Conservation (phyloP, 2,797 vertebrate species). For the Sciurus carolinensis region DNA sequence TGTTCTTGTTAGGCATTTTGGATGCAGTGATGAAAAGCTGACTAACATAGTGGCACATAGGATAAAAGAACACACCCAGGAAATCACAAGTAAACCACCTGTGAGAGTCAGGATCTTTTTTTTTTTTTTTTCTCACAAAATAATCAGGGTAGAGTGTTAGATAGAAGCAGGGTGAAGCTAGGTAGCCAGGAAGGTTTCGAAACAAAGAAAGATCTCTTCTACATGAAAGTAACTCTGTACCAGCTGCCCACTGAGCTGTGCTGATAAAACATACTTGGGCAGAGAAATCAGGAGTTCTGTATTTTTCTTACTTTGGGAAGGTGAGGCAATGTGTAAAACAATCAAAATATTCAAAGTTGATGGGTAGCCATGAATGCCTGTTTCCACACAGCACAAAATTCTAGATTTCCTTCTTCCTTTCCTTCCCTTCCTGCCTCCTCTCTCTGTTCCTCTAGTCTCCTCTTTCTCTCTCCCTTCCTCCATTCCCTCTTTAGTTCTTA, state of each 20-base stretch:
- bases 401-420: neutral
- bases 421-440: fast-evolving
- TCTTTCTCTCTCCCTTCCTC: too few relatives aligned
- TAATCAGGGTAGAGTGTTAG: neutral
- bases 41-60: neutral
- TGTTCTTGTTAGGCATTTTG: too few relatives aligned
- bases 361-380: neutral
- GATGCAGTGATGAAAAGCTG: too few relatives aligned
- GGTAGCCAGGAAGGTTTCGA: neutral
- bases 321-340: neutral
- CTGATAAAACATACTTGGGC: neutral
- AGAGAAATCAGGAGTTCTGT: neutral
- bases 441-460: neutral
- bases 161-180: neutral
- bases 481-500: neutral
- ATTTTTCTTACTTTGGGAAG: neutral
- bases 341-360: neutral
- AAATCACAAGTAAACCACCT: neutral
- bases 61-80: neutral
- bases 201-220: neutral
- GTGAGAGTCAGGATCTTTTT: neutral
- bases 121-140: neutral
- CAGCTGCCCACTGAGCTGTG: too few relatives aligned
- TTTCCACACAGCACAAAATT: neutral
- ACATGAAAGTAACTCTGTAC: neutral